Percentiles rank a stretch among this genome's conserved stretches.
Conservation (phyloP, 2,888 invertebrate genomes). For the Clivina fossor region DNA sequence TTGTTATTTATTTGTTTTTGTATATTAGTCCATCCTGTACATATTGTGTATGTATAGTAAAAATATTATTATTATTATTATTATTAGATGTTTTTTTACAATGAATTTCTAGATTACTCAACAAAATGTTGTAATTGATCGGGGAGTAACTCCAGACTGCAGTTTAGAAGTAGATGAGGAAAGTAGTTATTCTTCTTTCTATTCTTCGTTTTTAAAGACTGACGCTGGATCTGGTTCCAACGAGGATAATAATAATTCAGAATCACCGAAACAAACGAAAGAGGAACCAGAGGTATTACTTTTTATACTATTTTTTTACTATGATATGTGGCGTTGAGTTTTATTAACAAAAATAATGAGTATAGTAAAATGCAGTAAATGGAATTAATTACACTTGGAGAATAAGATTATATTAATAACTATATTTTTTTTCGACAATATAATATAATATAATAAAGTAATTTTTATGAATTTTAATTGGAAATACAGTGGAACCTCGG, state of each 20-base stretch:
- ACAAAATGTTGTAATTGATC: conserved; percentile 33
- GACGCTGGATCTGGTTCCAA: conserved; percentile 57
- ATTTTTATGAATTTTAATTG: no score
- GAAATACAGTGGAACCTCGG: no score
- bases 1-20: no score
- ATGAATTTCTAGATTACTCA: neutral
- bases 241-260: conserved; percentile 48
- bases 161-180: conserved; percentile 54
- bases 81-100: neutral
- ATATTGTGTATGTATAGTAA: no score
- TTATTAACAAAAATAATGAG: neutral
- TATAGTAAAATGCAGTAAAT: no score
- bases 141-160: conserved; percentile 49
- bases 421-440: no score
- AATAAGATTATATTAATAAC: no score
- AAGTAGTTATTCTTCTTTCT: conserved; percentile 70
- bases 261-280: conserved; percentile 34
- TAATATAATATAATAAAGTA: no score
- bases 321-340: conserved; percentile 14
- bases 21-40: no score
- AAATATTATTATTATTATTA: no score
- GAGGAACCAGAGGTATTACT: conserved; percentile 46
- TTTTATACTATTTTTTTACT: conserved; percentile 4
- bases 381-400: no score
- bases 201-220: conserved; percentile 70